Conservation (phyloP, 2,888 invertebrate species). For the Agrochola lychnidis region DNA sequence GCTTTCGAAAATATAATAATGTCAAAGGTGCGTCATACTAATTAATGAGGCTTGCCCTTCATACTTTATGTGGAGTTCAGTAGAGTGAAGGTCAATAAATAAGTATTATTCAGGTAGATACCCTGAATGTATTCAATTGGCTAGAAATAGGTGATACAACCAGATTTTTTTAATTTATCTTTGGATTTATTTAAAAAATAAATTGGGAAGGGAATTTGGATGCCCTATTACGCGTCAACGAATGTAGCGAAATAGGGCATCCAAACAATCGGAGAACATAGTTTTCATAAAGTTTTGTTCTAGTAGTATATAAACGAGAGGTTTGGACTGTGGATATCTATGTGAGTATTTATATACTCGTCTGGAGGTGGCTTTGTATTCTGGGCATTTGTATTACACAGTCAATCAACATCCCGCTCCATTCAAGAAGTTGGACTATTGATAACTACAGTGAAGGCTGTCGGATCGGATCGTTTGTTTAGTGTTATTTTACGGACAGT, state of each 20-base stretch:
- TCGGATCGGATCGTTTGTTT: constrained; percentile 77
- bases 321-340: constrained; percentile 22
- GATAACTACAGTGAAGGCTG: constrained; percentile 73
- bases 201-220: no score
- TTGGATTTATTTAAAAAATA: no score
- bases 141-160: not conserved
- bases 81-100: constrained; percentile 44
- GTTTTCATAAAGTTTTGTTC: constrained; percentile 36
- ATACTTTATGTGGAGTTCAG: constrained; percentile 45
- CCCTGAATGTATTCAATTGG: not conserved
- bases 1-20: constrained; percentile 60
- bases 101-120: not conserved
- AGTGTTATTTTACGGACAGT: constrained; percentile 86
- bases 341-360: constrained; percentile 25
- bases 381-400: constrained; percentile 66
- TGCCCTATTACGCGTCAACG: no score
- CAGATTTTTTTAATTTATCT: not conserved
- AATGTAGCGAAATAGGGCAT: not conserved
- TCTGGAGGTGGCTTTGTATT: constrained; percentile 45
- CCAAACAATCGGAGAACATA: not conserved
- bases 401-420: constrained; percentile 71
- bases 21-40: constrained; percentile 58
- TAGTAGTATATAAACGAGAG: constrained; percentile 22
- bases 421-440: constrained; percentile 72
- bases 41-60: constrained; percentile 62